Percentiles rank a stretch among this genome's conserved stretches.
Evolutionary conservation across 2,797 vertebrate species (phyloP).

Genomic region (Squalus acanthias): DNA sequence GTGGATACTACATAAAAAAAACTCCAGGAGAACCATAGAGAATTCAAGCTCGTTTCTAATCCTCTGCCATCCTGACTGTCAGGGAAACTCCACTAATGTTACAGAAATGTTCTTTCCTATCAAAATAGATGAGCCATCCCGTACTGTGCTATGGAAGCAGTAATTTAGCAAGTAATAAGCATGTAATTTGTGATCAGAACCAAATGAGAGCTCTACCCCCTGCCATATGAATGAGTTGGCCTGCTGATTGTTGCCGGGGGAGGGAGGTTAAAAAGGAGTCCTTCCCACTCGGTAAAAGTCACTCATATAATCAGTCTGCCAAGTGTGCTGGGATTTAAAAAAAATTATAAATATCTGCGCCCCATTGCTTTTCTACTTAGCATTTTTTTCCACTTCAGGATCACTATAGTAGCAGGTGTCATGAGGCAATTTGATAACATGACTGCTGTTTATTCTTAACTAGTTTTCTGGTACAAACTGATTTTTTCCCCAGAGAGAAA

Average conservation of each 20-base stretch:
- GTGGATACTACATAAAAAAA: not conserved
- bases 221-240: not conserved
- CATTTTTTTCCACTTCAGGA: not conserved
- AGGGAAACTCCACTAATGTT: not conserved
- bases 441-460: not conserved
- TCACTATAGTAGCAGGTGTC: not conserved
- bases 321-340: not conserved
- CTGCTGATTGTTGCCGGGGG: not conserved
- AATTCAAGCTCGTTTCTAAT: not conserved
- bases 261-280: not conserved
- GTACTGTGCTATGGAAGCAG: not conserved
- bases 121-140: not conserved
- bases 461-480: not conserved
- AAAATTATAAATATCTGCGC: not conserved
- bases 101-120: not conserved
- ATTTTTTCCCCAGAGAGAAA: not conserved
- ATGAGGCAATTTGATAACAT: not conserved
- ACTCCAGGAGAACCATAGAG: not conserved
- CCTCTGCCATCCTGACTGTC: not conserved
- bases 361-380: not conserved
- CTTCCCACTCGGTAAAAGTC: not conserved
- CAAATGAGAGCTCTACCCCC: not conserved
- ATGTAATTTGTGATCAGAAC: slow-evolving; percentile 2
- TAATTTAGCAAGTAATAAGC: slow-evolving; percentile 16
- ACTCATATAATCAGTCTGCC: not conserved